A percentile compares a stretch with the other conserved stretches of the same genome.
phyloP scores from a whole-genome alignment of 2,113 vertebrate genomes.

The Cygnus atratus region DNA sequence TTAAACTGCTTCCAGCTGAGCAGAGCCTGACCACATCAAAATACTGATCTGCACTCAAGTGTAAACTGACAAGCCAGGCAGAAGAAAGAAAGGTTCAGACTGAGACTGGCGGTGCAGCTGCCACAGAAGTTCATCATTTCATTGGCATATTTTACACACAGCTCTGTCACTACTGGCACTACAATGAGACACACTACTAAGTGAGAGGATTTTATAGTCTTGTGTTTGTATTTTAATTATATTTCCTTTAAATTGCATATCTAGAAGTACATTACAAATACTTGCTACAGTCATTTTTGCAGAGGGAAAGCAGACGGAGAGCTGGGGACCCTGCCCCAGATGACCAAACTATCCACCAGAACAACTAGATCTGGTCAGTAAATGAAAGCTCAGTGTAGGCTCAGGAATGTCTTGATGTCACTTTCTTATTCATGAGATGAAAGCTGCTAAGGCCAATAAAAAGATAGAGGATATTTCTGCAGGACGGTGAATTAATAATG shows the following conservation, averaged over 20 bases:
- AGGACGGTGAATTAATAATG: not conserved
- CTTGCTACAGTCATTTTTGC: not conserved
- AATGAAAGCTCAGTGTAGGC: not conserved
- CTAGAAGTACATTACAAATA: not conserved
- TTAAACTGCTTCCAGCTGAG: not conserved
- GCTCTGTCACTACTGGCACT: not conserved
- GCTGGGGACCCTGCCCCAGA: fast-evolving
- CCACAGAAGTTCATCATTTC: not conserved
- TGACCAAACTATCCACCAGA: not conserved
- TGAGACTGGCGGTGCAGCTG: not conserved
- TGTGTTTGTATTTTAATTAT: not conserved
- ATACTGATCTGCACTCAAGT: not conserved
- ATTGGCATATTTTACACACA: not conserved
- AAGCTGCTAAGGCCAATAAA: not conserved
- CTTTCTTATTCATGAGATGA: not conserved
- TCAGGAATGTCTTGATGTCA: not conserved
- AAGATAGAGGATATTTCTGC: not conserved
- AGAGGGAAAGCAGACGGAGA: not conserved
- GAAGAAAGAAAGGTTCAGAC: not conserved
- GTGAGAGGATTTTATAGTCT: not conserved
- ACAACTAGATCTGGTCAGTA: not conserved
- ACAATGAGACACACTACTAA: not conserved
- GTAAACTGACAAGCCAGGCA: not conserved
- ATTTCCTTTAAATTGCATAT: not conserved
- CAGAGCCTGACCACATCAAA: not conserved